Base-by-base conservation (phyloP, 2,888 invertebrate species). In the Gandaritis pyraliata region DNA sequence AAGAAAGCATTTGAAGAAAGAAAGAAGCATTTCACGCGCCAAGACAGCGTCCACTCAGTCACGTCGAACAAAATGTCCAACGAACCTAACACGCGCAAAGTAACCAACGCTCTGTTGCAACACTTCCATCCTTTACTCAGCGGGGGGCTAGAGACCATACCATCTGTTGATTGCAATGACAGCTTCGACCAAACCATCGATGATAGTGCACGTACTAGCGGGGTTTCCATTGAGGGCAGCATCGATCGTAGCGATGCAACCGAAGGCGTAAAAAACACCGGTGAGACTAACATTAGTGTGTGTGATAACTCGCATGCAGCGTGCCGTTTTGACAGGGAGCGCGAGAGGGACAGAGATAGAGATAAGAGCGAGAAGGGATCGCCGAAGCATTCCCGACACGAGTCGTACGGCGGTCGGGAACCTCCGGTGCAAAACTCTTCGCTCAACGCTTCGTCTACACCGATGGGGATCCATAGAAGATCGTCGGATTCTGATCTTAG, bases 401-500 rank as follows among this genome's bases (percentile, higher is more conserved):
- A 94, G 81, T 93, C 94, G 13, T 93, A 93, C 71, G 94, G 94
- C 0, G 86, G 89, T 3, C 77, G 79, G 57, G 90, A 90, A 41
- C 87, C 88, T n/a, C 77, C 80, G 46, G 45, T 1, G 5, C 86
- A 80, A 62, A 86, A 85, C 53, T 83, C 90, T 0, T 85, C 89
- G 16, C 80, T 90, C 62, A 86, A 91, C 75, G 87, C 93, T 36
- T 83, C 93, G 3, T 93, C 93, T 0, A 90, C 91, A 39, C 93
- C 83, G 53, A 81, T 83, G 86, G 93, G 86, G 88, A 96, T 91
- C 65, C 95, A 96, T 79, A 93, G 98, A 55, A 93, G 98, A 72
- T 98, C 98, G 3, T 98, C 98, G 2, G 98, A 98, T 86, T 98
- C 98, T 0, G 98, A 98, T 88, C 93, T 98, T 71, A 98, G 97